A percentile compares a stretch with the other conserved stretches of the same genome.
Evolutionary conservation across 2,797 vertebrate species (phyloP).

Genomic region (Phaenicophaeus curvirostris): DNA sequence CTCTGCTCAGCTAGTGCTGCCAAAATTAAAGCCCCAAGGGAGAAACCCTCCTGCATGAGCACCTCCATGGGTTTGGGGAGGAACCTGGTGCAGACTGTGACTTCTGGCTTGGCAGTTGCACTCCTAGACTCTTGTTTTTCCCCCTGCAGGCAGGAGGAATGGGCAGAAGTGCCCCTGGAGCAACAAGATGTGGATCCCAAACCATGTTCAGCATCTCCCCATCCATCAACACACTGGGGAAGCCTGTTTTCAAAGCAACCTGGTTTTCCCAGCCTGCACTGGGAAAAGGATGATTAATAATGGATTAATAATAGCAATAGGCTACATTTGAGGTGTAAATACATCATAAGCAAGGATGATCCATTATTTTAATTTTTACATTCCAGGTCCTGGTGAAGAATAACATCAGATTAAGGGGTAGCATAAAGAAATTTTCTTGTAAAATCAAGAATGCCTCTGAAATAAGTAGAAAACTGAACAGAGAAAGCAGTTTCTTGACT

Average conservation of each 20-base stretch:
- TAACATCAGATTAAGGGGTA: background rate
- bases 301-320: background rate
- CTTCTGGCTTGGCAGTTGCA: background rate
- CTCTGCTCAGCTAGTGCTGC: background rate
- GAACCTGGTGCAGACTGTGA: rapidly evolving
- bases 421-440: background rate
- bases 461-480: background rate
- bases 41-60: background rate
- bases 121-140: background rate
- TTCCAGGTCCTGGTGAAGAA: background rate
- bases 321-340: background rate
- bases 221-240: background rate
- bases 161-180: background rate
- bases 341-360: background rate
- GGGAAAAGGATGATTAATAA: background rate
- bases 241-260: background rate
- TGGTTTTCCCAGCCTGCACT: rapidly evolving
- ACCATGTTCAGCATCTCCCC: background rate
- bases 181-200: background rate
- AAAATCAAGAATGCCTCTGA: background rate
- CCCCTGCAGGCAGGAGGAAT: background rate
- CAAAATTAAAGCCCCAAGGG: rapidly evolving
- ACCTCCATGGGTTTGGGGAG: background rate
- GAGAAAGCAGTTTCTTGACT: background rate
- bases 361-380: background rate